phyloP scores from a whole-genome alignment of 1,140 invertebrate species.

The Hetaerina americana region DNA sequence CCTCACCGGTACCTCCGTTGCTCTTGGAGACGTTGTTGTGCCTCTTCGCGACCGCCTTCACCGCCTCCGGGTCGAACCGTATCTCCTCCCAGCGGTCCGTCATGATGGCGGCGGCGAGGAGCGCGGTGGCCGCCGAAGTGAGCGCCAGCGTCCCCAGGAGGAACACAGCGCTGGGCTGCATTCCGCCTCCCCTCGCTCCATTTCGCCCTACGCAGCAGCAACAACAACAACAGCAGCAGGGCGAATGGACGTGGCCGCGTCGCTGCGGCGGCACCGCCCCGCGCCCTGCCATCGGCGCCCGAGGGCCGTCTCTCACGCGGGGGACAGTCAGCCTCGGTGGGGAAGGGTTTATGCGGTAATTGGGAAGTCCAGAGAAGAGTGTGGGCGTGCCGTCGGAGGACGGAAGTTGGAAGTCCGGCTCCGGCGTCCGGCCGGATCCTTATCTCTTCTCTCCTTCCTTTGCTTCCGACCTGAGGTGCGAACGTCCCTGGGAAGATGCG shows the following conservation, averaged over 20 bases:
- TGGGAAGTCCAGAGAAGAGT: no score
- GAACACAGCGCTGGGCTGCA: constrained; percentile 19
- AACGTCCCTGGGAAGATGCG: no score
- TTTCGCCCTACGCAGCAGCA: not conserved
- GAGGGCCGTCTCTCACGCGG: not conserved
- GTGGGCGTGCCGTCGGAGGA: no score
- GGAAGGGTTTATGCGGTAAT: not conserved
- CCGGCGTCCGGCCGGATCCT: no score
- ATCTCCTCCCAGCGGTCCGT: constrained; percentile 78
- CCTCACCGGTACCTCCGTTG: not conserved
- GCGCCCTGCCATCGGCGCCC: not conserved
- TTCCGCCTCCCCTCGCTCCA: not conserved
- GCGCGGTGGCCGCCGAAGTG: constrained; percentile 51
- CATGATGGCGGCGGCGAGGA: constrained; percentile 68
- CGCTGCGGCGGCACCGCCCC: not conserved
- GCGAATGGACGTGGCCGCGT: not conserved
- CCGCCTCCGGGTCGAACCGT: constrained; percentile 44
- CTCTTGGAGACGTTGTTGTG: not conserved
- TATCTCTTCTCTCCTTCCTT: no score
- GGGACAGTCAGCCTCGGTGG: not conserved
- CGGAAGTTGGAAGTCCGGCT: no score
- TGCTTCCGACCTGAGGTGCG: no score
- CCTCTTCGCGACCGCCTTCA: constrained; percentile 6
- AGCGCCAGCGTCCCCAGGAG: constrained; percentile 32
- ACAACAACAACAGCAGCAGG: not conserved